Evolutionary conservation across 2,797 vertebrate genomes (phyloP).

Genomic region (Malurus leucopterus): DNA sequence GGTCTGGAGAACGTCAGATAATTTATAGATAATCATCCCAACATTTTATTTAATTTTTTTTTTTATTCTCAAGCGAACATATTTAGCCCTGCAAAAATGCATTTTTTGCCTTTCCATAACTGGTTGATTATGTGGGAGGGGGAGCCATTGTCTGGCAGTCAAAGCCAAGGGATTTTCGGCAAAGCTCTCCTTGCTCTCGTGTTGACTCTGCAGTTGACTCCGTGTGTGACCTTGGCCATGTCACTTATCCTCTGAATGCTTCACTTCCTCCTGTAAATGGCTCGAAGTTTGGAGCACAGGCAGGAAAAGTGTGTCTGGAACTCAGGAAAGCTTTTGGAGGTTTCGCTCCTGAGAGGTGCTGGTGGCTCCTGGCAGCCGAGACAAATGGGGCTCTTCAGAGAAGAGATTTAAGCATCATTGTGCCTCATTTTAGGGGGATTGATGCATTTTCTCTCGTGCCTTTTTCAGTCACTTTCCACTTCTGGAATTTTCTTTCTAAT

Average conservation of each 20-base stretch:
- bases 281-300: neutral
- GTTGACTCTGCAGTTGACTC: slow-evolving; percentile 58
- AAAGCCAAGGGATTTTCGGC: slow-evolving; percentile 55
- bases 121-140: slow-evolving; percentile 57
- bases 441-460: accelerated
- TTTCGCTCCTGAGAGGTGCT: neutral
- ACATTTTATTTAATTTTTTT: neutral
- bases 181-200: slow-evolving; percentile 46
- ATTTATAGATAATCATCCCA: slow-evolving; percentile 53
- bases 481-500: neutral
- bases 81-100: slow-evolving; percentile 40
- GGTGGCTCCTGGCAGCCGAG: neutral
- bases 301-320: slow-evolving; percentile 7
- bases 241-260: slow-evolving; percentile 43
- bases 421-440: neutral
- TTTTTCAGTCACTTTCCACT: neutral
- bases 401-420: neutral
- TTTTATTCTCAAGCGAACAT: slow-evolving; percentile 41
- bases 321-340: neutral
- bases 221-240: slow-evolving; percentile 54
- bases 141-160: slow-evolving; percentile 59
- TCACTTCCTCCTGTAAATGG: slow-evolving; percentile 49
- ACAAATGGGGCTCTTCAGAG: neutral
- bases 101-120: slow-evolving; percentile 51
- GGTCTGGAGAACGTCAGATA: slow-evolving; percentile 45